Percentiles rank a stretch among this genome's conserved stretches.
phyloP scores from a whole-genome alignment of 2,888 invertebrate genomes.

The Chymomyza amoena region DNA sequence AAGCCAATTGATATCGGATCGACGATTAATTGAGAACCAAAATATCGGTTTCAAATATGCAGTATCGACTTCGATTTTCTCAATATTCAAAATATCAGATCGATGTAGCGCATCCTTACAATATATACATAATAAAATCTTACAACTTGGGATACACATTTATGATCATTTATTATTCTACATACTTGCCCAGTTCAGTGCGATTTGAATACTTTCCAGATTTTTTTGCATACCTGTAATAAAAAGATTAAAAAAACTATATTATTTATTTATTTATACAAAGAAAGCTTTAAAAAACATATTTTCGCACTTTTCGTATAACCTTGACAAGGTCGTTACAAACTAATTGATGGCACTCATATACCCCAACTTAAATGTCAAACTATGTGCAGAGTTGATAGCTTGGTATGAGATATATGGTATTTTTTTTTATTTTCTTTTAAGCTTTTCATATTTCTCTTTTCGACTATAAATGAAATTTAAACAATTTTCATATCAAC shows the following conservation, averaged over 20 bases:
- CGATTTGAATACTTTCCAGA: neutral
- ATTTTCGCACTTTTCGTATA: neutral
- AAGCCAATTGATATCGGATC: no score
- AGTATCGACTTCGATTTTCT: no score
- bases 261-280: no score
- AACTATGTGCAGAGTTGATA: neutral
- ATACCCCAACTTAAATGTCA: neutral
- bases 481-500: conserved; percentile 1
- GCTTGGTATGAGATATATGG: neutral
- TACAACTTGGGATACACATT: no score
- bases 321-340: neutral
- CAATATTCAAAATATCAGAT: no score
- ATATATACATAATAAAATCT: no score
- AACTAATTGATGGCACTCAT: neutral
- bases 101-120: no score
- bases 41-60: no score
- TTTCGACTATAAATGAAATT: neutral
- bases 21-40: no score
- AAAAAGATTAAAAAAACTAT: neutral
- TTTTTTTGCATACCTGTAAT: neutral
- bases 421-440: neutral
- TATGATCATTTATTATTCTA: no score
- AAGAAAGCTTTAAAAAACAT: neutral
- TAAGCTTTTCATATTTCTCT: neutral
- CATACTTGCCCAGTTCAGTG: no score